Conservation (phyloP, 1,140 invertebrate species). For the Diorhabda carinulata region DNA sequence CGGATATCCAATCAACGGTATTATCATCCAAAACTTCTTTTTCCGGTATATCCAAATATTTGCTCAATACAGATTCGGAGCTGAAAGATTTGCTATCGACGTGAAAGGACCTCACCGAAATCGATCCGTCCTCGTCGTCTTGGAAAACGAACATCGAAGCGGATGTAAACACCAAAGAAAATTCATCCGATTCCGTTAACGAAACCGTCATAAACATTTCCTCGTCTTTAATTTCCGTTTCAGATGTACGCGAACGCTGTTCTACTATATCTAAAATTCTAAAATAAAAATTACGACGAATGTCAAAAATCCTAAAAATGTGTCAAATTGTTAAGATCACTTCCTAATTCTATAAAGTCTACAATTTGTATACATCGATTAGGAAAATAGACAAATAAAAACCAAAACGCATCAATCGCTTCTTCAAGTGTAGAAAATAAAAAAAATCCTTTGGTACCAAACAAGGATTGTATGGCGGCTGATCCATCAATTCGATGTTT, state of each 20-base stretch:
- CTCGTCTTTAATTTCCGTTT: constrained; percentile 4
- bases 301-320: not conserved
- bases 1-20: constrained; percentile 7
- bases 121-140: constrained; percentile 9
- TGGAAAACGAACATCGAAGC: constrained; percentile 19
- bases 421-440: too few relatives aligned
- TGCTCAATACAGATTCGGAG: not conserved
- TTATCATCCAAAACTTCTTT: constrained; percentile 4
- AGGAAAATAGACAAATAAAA: too few relatives aligned
- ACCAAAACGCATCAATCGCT: too few relatives aligned
- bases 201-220: constrained; percentile 8
- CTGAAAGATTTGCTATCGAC: not conserved
- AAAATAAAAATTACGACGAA: too few relatives aligned
- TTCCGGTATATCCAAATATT: constrained; percentile 10
- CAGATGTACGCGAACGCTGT: not conserved
- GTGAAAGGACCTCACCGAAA: not conserved
- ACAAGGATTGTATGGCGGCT: too few relatives aligned
- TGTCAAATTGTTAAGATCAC: too few relatives aligned
- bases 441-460: too few relatives aligned
- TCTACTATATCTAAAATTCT: constrained; percentile 17
- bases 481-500: too few relatives aligned
- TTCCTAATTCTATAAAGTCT: too few relatives aligned
- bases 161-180: constrained; percentile 14
- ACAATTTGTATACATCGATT: too few relatives aligned
- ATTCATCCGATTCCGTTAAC: constrained; percentile 8